Percentiles rank a stretch among this genome's conserved stretches.
phyloP scores from a whole-genome alignment of 1,140 invertebrate species.

The Heliconius hermathena region DNA sequence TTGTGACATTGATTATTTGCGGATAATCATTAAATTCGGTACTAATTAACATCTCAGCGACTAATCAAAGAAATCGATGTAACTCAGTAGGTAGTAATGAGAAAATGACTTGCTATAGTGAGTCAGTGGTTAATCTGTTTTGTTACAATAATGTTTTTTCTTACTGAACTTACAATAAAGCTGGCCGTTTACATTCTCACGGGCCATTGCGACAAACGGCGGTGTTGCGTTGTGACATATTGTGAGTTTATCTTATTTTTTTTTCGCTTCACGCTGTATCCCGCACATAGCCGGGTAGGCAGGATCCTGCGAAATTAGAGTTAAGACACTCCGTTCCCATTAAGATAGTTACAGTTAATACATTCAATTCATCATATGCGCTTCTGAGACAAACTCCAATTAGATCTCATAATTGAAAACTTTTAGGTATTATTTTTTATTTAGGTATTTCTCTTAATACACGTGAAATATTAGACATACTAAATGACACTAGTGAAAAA shows the following conservation, averaged over 20 bases:
- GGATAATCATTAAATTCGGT: background rate
- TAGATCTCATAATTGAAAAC: too few relatives aligned
- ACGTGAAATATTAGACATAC: too few relatives aligned
- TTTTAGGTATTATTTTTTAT: too few relatives aligned
- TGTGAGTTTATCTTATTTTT: background rate
- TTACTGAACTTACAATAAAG: background rate
- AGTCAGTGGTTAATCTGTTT: constrained; percentile 17
- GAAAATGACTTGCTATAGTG: constrained; percentile 5
- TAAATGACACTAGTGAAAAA: too few relatives aligned
- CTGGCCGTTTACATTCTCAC: background rate
- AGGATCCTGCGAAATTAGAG: too few relatives aligned
- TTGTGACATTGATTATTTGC: background rate
- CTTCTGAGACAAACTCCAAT: too few relatives aligned
- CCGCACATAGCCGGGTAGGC: too few relatives aligned
- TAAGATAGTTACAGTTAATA: too few relatives aligned
- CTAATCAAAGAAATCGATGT: constrained; percentile 2
- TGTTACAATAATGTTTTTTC: constrained; percentile 1
- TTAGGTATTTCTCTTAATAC: too few relatives aligned
- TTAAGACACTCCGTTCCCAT: too few relatives aligned
- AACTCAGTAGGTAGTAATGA: constrained; percentile 4
- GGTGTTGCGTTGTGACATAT: background rate
- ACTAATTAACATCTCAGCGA: constrained; percentile 6
- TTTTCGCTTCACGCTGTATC: too few relatives aligned
- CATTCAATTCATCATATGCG: too few relatives aligned
- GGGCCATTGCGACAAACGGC: background rate